A percentile compares a stretch with the other conserved stretches of the same genome.
These are phyloP conservation scores for Limosa lapponica DNA, from an alignment of 2,797 vertebrate species.

Conservation along the genomic window DNA sequence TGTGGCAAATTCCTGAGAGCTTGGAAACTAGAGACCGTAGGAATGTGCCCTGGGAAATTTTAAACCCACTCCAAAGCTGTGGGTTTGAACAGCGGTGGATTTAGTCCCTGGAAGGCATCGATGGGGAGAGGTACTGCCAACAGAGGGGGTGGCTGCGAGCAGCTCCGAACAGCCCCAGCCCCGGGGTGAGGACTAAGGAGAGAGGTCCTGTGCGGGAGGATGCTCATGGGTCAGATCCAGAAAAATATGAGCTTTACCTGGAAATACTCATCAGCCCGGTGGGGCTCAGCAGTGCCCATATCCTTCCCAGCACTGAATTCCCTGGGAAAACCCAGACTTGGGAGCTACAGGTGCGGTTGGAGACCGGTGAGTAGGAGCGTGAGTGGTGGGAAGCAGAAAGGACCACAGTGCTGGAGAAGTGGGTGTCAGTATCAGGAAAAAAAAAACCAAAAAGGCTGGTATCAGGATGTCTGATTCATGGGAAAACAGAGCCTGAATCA, in stretches of 20 bases:
- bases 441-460: background rate
- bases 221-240: background rate
- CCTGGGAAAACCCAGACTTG: background rate
- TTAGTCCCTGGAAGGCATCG: background rate
- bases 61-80: slow-evolving; percentile 50
- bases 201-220: background rate
- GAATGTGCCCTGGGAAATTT: slow-evolving; percentile 60
- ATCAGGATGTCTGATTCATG: background rate
- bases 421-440: background rate
- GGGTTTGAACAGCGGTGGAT: slow-evolving; percentile 31
- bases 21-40: background rate
- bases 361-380: background rate
- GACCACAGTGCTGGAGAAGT: background rate
- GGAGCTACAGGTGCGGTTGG: rapidly evolving
- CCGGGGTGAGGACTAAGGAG: background rate
- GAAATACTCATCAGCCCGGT: background rate
- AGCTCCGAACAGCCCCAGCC: background rate
- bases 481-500: background rate
- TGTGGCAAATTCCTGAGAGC: slow-evolving; percentile 53
- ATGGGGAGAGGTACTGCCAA: background rate
- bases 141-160: background rate
- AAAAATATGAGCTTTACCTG: background rate
- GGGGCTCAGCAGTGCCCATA: background rate
- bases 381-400: background rate
- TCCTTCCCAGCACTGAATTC: background rate